Conservation (phyloP, 1,140 invertebrate species). For the Eufriesea mexicana region DNA sequence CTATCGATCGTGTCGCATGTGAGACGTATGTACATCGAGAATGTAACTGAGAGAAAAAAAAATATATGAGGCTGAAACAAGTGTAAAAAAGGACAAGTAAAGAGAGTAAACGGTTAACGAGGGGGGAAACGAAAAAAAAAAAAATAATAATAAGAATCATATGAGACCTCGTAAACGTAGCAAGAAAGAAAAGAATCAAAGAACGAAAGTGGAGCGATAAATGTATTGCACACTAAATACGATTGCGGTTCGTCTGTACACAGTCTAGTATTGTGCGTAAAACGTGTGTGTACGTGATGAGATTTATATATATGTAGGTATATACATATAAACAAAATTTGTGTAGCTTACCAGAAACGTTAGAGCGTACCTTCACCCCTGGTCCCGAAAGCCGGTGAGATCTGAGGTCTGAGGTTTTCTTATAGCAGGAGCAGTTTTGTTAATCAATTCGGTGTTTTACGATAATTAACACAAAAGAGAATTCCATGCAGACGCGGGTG, state of each 20-base stretch:
- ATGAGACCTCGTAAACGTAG: slow-evolving; percentile 28
- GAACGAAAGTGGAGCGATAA: slow-evolving; percentile 43
- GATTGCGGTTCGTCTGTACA: slow-evolving; percentile 51
- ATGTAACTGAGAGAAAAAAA: slow-evolving; percentile 15
- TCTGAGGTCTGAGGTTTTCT: slow-evolving; percentile 49
- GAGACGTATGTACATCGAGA: slow-evolving; percentile 36
- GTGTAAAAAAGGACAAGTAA: slow-evolving; percentile 7
- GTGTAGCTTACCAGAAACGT: slow-evolving; percentile 75
- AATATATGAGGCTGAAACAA: too few species aligned
- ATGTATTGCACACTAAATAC: slow-evolving; percentile 78
- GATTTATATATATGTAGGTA: slow-evolving; percentile 7
- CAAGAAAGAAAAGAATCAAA: slow-evolving; percentile 1
- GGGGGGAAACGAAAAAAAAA: slow-evolving; percentile 10
- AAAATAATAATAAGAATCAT: not conserved
- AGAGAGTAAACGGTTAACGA: slow-evolving; percentile 3
- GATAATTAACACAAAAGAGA: not conserved
- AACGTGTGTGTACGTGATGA: slow-evolving; percentile 22
- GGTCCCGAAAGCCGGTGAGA: slow-evolving; percentile 74
- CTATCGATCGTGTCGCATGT: slow-evolving; percentile 26
- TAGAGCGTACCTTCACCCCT: slow-evolving; percentile 78
- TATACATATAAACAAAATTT: slow-evolving; percentile 56
- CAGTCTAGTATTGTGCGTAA: slow-evolving; percentile 22
- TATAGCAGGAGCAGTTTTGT: slow-evolving; percentile 72
- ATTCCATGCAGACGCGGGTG: slow-evolving; percentile 11
- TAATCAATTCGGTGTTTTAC: slow-evolving; percentile 71